Evolutionary conservation across 2,113 vertebrate genomes (phyloP).

Genomic region (Oreochromis tanganicae): DNA sequence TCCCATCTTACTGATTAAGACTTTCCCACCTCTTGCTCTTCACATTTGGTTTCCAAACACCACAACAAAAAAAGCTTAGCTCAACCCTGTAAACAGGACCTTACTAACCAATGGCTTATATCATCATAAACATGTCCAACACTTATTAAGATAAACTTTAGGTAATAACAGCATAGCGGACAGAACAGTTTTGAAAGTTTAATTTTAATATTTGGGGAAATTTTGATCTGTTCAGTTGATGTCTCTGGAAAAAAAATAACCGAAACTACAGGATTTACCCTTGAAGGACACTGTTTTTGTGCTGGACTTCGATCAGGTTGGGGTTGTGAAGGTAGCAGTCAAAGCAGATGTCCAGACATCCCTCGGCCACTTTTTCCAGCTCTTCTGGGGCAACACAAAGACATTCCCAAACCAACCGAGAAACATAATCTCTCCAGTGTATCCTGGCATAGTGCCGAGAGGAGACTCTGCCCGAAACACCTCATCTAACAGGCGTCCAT

Average conservation of each 20-base stretch:
- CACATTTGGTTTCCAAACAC: not conserved
- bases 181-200: too few relatives aligned
- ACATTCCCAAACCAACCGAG: not conserved
- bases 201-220: too few relatives aligned
- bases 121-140: not conserved
- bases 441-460: not conserved
- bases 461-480: rapidly evolving
- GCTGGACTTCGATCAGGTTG: too few relatives aligned
- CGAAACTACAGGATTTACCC: too few relatives aligned
- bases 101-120: not conserved
- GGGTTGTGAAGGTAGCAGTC: not conserved
- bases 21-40: not conserved
- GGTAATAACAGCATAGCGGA: too few relatives aligned
- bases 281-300: too few relatives aligned
- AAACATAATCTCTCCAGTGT: not conserved
- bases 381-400: not conserved
- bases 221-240: too few relatives aligned
- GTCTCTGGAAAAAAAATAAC: too few relatives aligned
- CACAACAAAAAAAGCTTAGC: not conserved
- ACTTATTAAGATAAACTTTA: too few relatives aligned
- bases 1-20: not conserved
- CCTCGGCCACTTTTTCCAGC: not conserved
- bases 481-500: not conserved
- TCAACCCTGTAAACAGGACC: not conserved
- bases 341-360: not conserved